Conservation (phyloP, 2,113 vertebrate genomes). For the Dromas ardeola region DNA sequence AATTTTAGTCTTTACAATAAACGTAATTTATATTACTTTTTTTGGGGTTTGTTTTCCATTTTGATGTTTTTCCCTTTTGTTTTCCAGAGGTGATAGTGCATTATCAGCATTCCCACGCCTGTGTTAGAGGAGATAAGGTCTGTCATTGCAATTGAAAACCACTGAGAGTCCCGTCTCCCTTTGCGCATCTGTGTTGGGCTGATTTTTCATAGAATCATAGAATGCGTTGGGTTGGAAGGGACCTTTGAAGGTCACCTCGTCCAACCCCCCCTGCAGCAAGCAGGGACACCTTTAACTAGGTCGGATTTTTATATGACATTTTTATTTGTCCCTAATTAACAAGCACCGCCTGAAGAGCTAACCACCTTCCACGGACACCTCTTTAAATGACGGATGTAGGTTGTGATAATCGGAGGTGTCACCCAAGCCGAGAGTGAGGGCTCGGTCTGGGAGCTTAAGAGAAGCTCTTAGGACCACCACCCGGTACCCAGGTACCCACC, state of each 20-base stretch:
- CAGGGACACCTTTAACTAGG: too few relatives aligned
- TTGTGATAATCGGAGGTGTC: neutral
- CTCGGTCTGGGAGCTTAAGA: neutral
- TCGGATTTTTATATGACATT: too few relatives aligned
- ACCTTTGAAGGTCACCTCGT: too few relatives aligned
- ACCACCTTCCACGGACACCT: neutral
- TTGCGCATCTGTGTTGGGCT: neutral
- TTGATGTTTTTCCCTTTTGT: neutral
- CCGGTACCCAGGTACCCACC: rapidly evolving
- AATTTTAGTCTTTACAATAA: neutral
- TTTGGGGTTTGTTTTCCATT: neutral
- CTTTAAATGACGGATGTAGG: rapidly evolving
- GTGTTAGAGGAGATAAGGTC: neutral
- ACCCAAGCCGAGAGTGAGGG: neutral
- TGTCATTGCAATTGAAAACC: neutral
- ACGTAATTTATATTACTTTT: neutral
- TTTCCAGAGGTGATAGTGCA: neutral
- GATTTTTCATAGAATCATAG: neutral
- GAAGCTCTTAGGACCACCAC: rapidly evolving
- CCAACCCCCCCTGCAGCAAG: too few relatives aligned
- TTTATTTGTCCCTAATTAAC: neutral
- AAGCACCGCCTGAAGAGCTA: neutral
- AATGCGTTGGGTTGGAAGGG: too few relatives aligned
- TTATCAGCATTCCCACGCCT: neutral
- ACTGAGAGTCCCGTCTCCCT: neutral